Percentiles rank a stretch among this genome's conserved stretches.
Evolutionary conservation across 2,113 vertebrate genomes (phyloP).

Genomic region (Malurus melanocephalus): DNA sequence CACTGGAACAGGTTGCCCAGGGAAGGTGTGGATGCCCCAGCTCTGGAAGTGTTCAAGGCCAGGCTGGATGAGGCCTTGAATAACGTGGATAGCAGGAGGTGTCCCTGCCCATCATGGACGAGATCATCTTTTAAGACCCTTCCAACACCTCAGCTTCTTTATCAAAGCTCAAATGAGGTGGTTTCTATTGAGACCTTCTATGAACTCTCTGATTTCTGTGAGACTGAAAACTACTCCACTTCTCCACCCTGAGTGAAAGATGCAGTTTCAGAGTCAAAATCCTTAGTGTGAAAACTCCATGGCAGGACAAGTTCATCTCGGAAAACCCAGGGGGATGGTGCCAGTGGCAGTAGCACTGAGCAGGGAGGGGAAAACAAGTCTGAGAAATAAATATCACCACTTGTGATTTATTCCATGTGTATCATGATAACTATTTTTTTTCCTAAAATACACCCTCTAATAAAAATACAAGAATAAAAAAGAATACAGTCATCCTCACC

Average conservation of each 20-base stretch:
- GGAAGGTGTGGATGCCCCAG: background rate
- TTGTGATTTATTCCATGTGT: background rate
- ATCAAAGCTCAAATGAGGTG: background rate
- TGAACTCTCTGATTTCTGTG: rapidly evolving
- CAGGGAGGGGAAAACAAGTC: background rate
- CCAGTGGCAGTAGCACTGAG: background rate
- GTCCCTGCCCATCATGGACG: background rate
- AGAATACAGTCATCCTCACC: background rate
- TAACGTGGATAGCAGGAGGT: background rate
- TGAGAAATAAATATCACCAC: background rate
- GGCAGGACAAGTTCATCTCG: background rate
- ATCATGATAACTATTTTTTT: background rate
- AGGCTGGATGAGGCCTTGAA: background rate
- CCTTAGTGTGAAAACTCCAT: background rate
- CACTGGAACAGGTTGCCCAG: background rate
- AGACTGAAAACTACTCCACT: background rate
- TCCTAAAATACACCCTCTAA: background rate
- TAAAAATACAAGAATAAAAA: background rate
- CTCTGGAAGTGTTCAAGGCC: background rate
- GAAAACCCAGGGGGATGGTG: background rate
- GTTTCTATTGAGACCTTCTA: rapidly evolving
- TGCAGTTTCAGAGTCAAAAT: background rate
- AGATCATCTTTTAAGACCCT: background rate
- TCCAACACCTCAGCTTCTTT: background rate
- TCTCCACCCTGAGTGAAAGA: background rate